Conservation (phyloP, 2,797 vertebrate species). For the Cephalopachus bancanus region DNA sequence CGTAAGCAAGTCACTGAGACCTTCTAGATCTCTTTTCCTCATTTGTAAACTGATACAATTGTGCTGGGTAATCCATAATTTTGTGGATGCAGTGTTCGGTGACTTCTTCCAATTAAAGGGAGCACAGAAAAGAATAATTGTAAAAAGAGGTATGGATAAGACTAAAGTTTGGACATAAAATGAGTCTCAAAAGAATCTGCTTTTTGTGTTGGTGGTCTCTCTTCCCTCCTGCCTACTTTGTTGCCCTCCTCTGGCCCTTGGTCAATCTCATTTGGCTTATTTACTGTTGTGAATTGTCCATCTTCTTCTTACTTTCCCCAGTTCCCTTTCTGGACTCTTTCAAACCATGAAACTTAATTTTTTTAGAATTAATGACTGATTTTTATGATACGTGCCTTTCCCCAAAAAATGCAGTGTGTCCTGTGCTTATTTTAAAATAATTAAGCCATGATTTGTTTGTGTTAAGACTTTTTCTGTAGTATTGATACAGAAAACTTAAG, state of each 20-base stretch:
- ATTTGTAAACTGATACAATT: neutral
- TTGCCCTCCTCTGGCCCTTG: neutral
- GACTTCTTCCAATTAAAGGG: neutral
- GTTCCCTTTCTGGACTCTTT: neutral
- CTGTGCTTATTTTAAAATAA: constrained; percentile 30
- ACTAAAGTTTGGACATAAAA: constrained; percentile 32
- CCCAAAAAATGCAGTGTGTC: neutral
- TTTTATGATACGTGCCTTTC: neutral
- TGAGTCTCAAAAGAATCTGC: neutral
- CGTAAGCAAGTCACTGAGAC: neutral
- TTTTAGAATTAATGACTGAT: neutral
- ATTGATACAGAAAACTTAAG: neutral
- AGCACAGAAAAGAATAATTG: neutral
- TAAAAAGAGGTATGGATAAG: neutral
- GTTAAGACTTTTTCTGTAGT: neutral
- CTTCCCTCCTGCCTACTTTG: neutral
- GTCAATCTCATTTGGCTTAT: neutral
- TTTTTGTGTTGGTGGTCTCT: neutral
- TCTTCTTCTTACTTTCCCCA: neutral
- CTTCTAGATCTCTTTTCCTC: neutral
- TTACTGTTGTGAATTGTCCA: neutral
- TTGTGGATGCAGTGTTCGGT: neutral
- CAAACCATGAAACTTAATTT: neutral
- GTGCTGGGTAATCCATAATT: neutral
- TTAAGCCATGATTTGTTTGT: constrained; percentile 31